These are phyloP conservation scores for Cossypha heuglini DNA, from an alignment of 2,797 vertebrate species.

Conservation along the genomic window DNA sequence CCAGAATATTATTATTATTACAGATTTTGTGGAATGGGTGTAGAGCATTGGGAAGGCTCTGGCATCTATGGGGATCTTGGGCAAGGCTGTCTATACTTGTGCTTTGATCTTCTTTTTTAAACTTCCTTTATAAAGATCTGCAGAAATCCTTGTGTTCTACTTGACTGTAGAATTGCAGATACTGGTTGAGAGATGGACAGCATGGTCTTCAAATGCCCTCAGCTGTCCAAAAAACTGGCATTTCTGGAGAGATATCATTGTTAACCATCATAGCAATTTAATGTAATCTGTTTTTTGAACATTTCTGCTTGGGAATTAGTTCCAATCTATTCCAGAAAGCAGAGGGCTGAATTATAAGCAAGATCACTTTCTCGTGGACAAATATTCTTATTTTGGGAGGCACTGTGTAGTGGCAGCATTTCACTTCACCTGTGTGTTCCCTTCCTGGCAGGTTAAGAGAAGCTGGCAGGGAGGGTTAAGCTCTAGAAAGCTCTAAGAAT, in stretches of 20 bases:
- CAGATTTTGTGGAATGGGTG: neutral
- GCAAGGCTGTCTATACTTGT: fast-evolving
- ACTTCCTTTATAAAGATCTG: neutral
- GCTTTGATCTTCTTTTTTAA: neutral
- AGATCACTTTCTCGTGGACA: neutral
- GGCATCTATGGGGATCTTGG: neutral
- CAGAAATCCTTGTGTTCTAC: neutral
- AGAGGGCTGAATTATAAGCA: neutral
- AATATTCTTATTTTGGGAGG: neutral
- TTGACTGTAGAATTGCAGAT: neutral
- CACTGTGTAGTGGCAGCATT: neutral
- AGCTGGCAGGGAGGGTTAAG: neutral
- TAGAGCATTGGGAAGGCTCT: neutral
- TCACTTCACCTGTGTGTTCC: neutral
- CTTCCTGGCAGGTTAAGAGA: neutral
- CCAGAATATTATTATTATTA: neutral
- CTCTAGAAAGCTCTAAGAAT: neutral
- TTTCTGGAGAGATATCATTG: neutral
- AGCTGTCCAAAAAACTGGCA: neutral
- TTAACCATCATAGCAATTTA: neutral
- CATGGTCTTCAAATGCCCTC: neutral
- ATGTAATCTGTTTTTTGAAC: neutral
- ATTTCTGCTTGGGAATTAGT: neutral
- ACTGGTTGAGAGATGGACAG: neutral
- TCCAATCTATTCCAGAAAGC: neutral